Conservation (phyloP, 2,888 invertebrate genomes). For the Keiferia lycopersicella region DNA sequence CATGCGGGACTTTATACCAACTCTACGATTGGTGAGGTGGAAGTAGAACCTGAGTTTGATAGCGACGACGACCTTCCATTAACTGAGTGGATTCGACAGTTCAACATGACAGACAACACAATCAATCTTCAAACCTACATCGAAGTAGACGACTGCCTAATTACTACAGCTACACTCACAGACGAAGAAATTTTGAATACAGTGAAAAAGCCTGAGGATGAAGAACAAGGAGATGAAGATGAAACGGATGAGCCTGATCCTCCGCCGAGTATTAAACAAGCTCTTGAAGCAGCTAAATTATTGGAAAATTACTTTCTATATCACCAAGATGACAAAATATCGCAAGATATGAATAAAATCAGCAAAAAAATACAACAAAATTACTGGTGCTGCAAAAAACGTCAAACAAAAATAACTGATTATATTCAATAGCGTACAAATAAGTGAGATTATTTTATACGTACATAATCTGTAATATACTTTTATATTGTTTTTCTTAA, state of each 20-base stretch:
- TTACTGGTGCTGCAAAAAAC: slow-evolving; percentile 10
- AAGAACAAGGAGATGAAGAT: slow-evolving; percentile 36
- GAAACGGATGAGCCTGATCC: slow-evolving; percentile 33
- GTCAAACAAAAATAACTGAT: slow-evolving; percentile 2
- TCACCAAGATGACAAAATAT: slow-evolving; percentile 2
- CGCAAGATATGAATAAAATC: slow-evolving; percentile 22
- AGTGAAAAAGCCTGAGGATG: slow-evolving; percentile 35
- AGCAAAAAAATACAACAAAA: not conserved
- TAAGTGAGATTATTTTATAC: not conserved
- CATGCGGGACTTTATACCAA: slow-evolving; percentile 31
- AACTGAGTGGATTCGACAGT: slow-evolving; percentile 34
- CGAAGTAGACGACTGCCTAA: slow-evolving; percentile 33
- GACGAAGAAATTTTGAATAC: slow-evolving; percentile 35
- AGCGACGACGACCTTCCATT: slow-evolving; percentile 34
- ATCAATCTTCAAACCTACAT: slow-evolving; percentile 35
- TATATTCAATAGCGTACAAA: not conserved
- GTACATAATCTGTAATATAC: not conserved
- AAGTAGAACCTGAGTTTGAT: slow-evolving; percentile 30
- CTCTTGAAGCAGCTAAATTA: slow-evolving; percentile 32
- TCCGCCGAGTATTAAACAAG: not conserved
- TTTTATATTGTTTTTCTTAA: not conserved
- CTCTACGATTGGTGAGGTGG: slow-evolving; percentile 5
- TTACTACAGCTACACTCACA: slow-evolving; percentile 36
- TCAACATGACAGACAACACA: slow-evolving; percentile 33
- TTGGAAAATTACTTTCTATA: slow-evolving; percentile 13